Base-by-base conservation (phyloP, 2,113 vertebrate species). In the Nymphicus hollandicus region DNA sequence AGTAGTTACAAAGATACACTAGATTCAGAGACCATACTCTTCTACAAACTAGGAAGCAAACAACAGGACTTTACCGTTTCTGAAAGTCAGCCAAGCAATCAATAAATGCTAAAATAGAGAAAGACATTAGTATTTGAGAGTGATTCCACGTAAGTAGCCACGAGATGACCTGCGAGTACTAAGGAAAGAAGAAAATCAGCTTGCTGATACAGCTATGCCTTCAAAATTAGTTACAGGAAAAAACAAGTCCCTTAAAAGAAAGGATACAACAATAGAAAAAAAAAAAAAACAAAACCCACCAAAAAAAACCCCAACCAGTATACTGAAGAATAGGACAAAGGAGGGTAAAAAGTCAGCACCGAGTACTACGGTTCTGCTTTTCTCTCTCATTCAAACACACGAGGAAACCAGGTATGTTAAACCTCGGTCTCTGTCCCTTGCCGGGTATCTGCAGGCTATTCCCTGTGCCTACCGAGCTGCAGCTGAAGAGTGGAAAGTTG, bases 401-500 rank as follows among this genome's bases (percentile, higher is more conserved):
- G 8, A 31, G 37, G 41, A 65, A 70, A 53, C 1, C 13, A 22
- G 39, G 37, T 33, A 17, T 6, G 15, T 23, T 12, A 41, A 80
- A 43, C 15, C 72, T 17, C 76, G 6, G 37, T 0, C 52, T 50
- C 76, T 4, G 9, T 2, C 46, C 46, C 44, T 24, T 7, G 13
- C 27, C 13, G 12, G 20, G 10, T 47, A 86, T 19, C 58, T 4
- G 44, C 63, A 23, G 22, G 33, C 76, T 13, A 16, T 17, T 35
- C 28, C 70, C 81, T 13, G 27, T 3, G 74, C 69, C 88, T 61
- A 50, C 71, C 4, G 6, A 25, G 71, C 68, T 28, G 29, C 88
- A 27, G 0, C 76, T 2, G 22, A 22, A 76, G n/a, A 88, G 72
- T 10, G 91, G 95, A 95, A 95, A 96, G 82, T 94, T 94, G 95